These are phyloP conservation scores for Tupaia chinensis DNA, from an alignment of 2,113 vertebrate genomes.

Conservation along the genomic window DNA sequence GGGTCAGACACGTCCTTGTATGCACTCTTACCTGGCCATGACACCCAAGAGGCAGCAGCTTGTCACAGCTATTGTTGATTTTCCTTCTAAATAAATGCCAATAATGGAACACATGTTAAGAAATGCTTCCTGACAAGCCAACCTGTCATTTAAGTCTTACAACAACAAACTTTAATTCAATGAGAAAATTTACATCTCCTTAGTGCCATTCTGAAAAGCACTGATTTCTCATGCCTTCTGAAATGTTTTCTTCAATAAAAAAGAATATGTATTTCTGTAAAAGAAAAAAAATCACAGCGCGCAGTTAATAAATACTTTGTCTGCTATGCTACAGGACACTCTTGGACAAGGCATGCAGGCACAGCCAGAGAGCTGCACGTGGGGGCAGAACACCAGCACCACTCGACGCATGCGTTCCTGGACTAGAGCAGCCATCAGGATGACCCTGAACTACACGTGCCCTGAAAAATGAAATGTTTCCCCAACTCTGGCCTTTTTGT, in stretches of 20 bases:
- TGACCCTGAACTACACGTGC: not conserved
- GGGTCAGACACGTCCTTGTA: not conserved
- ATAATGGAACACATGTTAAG: not conserved
- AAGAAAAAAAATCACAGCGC: not conserved
- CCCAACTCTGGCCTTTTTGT: not conserved
- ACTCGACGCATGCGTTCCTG: rapidly evolving
- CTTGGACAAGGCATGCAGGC: not conserved
- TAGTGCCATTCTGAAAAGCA: not conserved
- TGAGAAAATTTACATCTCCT: not conserved
- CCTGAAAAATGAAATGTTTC: not conserved
- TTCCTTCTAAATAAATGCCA: slow-evolving; percentile 25
- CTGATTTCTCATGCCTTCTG: not conserved
- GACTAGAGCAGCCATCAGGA: no score
- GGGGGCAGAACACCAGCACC: not conserved
- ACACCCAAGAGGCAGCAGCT: not conserved
- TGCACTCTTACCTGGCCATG: not conserved
- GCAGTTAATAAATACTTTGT: not conserved
- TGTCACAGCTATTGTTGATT: not conserved
- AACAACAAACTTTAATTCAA: not conserved
- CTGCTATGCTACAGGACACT: not conserved
- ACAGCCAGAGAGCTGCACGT: rapidly evolving
- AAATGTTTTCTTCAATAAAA: not conserved
- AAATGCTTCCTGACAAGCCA: not conserved
- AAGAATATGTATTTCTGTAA: not conserved
- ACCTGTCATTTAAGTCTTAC: not conserved